Evolutionary conservation across 2,113 vertebrate genomes (phyloP), one percentile per base, ranked within the genome.

Genomic region (Calidris pugnax): DNA sequence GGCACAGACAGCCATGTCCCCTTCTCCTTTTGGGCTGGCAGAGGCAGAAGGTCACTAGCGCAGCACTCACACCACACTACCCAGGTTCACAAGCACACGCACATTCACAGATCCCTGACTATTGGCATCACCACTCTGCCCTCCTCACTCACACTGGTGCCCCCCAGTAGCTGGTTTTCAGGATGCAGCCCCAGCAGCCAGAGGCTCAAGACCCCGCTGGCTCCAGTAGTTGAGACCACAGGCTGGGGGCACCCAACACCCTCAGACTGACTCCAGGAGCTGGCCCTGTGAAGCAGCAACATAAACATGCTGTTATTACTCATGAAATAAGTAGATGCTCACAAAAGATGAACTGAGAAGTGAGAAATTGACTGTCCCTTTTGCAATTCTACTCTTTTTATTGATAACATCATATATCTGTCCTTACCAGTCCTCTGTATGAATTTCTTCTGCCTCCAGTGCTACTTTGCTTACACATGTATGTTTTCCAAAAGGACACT

Each of bases 31-130:
- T 14, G 35, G 43, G 35, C 33, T 45, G 12, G 14, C 73, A 51
- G 57, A 72, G 73, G 50, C 35, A 63, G 47, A 55, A 63, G 11
- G 27, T 71, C 66, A 71, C 66, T n/a, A 5, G 55, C 23, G 18
- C 66, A n/a, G 33, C 37, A 20, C 48, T 56, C 11, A 23, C 14
- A 23, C n/a, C 22, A 10, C 30, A 5, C 41, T 64, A 14, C 4
- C 18, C 32, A 19, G 20, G 11, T 35, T 59, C 51, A 47, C 57
- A 37, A 10, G 14, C 48, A 33, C 33, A 19, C 0, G 1, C n/a
- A 14, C 4, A 6, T 41, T 77, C 1, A 0, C 1, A 1, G 17
- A 27, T 71, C 6, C n/a, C 12, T 6, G 2, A 24, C 14, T 12
- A 15, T 21, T 17, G 0, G 23, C 27, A 45, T 1, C 0, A n/a